Evolutionary conservation across 2,888 invertebrate genomes (phyloP).

Genomic region (Aradus depressus): DNA sequence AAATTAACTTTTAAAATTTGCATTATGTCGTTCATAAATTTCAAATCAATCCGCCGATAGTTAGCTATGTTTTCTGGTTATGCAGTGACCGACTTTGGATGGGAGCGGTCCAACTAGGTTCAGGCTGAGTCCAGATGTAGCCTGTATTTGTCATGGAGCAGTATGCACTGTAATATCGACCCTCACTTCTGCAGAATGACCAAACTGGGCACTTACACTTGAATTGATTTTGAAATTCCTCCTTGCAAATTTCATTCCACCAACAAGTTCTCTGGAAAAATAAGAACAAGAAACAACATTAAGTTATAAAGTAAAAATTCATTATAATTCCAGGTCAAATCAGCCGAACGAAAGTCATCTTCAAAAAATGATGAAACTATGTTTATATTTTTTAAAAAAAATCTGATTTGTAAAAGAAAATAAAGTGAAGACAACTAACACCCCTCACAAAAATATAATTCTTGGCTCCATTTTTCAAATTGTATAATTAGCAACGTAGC

Average conservation of each 20-base stretch:
- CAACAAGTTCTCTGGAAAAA: conserved; percentile 71
- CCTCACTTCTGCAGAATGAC: conserved; percentile 80
- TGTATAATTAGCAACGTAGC: too few relatives aligned
- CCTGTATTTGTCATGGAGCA: conserved; percentile 84
- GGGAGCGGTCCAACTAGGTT: conserved; percentile 25
- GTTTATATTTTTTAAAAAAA: background rate
- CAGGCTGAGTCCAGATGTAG: conserved; percentile 79
- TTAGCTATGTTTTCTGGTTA: too few relatives aligned
- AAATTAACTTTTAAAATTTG: too few relatives aligned
- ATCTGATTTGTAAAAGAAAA: too few relatives aligned
- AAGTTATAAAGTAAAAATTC: background rate
- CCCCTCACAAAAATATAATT: too few relatives aligned
- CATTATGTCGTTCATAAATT: too few relatives aligned
- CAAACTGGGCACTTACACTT: conserved; percentile 79
- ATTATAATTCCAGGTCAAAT: background rate
- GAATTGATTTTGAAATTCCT: conserved; percentile 77
- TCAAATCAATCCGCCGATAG: too few relatives aligned
- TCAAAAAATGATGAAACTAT: too few relatives aligned
- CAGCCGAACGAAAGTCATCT: conserved; percentile 4
- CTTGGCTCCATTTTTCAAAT: too few relatives aligned
- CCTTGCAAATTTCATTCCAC: conserved; percentile 90
- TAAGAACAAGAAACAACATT: too few relatives aligned
- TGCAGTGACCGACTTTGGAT: conserved; percentile 18
- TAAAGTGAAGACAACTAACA: too few relatives aligned
- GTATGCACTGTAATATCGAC: conserved; percentile 79